Evolutionary conservation across 2,888 invertebrate genomes (phyloP), one percentile per base, ranked within the genome.

Genomic region (Eledone cirrhosa): DNA sequence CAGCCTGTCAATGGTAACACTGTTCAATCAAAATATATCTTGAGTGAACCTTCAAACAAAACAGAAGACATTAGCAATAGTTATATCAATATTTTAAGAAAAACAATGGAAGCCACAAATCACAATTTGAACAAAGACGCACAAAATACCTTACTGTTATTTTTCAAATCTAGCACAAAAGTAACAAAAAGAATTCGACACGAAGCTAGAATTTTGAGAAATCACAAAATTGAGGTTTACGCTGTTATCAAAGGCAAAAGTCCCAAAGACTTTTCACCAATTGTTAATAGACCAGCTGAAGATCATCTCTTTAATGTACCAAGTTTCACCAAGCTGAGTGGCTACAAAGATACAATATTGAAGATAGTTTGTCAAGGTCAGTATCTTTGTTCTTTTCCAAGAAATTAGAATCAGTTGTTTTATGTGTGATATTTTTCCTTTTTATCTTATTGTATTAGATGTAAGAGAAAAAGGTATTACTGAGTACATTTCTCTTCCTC

Each of bases 301-400:
- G 69, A 72, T 22, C 69, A 72, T 22, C 29, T 72, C n/a, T 72
- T 72, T 3, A 31, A 29, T 14, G 22, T 72, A n/a, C 33, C 31
- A 29, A 11, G 31, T 22, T 3, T 5, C 33, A n/a, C 29, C n/a
- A 31, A 72, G 41, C 8, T 72, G 27, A 33, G 31, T 31, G 33
- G 67, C 22, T 14, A 72, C n/a, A 72, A 33, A 19, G 69, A 33
- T 33, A n/a, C 31, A 72, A 72, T 72, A 22, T 27, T 72, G n/a
- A 33, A 72, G 33, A 19, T 2, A 3, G 31, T 72, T 27, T 72
- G 69, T 16, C 14, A 22, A 72, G 69, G 69, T 72, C n/a, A 11
- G 69, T n/a, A n/a, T 22, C 11, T 63, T 63, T 63, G 13, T 19
- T 19, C 27, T 63, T 41, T 41, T 41, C 5, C 41, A 41, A 41